Evolutionary conservation across 2,113 vertebrate genomes (phyloP), one percentile per base, ranked within the genome.

Genomic region (Oncorhynchus nerka): DNA sequence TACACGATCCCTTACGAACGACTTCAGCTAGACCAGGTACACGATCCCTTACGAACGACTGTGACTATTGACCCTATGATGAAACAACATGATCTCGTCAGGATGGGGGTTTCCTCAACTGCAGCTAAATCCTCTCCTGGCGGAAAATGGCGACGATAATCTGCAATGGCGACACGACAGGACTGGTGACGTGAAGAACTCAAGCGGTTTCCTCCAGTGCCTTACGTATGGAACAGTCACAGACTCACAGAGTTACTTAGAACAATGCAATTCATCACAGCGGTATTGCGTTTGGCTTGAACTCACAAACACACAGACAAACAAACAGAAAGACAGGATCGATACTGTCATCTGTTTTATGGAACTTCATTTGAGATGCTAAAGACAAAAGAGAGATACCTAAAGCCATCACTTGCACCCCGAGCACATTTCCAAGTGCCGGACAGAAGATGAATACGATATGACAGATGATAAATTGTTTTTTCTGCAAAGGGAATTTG

Each of bases 361-460:
- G 87, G 75, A 71, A 79, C 64, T 74, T 72, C 79, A 86, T 68
- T 45, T 71, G 51, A 55, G 51, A 55, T 7, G 51, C 51, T 85
- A n/a, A 16, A 3, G 9, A 68, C 9, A 79, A 92, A 93, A 85
- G 92, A 92, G 92, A 91, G 92, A 91, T 92, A 95, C 95, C 92
- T 96, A 96, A 98, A 98, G 97, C 96, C 97, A 98, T 99, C 94
- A 94, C 94, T 97, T 97, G 95, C 96, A 95, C 97, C 92, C 94
- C 94, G 95, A 98, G 94, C 96, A 96, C 95, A 96, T 94, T 92
- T 87, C 82, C 83, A 93, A 88, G 91, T 92, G 90, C 92, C 89
- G 84, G 68, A 90, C 79, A 76, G 83, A 89, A 22, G 81, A 87
- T 73, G 64, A 90, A 89, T 88, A 83, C 82, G 79, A 79, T 75